Percentiles rank a stretch among this genome's conserved stretches.
phyloP scores from a whole-genome alignment of 2,113 vertebrate genomes.

The Caracal caracal region DNA sequence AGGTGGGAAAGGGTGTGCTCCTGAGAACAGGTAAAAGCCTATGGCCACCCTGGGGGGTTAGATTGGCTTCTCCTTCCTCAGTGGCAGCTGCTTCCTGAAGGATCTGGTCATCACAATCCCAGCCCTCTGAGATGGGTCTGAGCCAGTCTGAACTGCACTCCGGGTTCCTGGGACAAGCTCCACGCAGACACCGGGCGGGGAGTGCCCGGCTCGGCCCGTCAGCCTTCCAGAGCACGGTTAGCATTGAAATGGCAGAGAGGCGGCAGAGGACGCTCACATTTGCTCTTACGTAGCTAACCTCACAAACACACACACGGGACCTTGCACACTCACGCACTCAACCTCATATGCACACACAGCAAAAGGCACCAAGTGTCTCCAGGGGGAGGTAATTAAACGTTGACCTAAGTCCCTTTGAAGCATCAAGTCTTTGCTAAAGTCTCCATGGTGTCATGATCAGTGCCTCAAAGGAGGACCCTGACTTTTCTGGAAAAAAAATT shows the following conservation, averaged over 20 bases:
- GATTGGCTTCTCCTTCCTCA: neutral
- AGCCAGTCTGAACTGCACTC: neutral
- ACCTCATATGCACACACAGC: neutral
- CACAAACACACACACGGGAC: no score
- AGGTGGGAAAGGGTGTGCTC: neutral
- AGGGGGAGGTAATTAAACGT: neutral
- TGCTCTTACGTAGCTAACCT: neutral
- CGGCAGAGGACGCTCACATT: neutral
- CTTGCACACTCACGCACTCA: neutral
- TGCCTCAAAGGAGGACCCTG: neutral
- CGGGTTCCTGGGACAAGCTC: neutral
- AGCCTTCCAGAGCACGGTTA: neutral
- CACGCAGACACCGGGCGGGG: accelerated
- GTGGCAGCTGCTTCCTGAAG: neutral
- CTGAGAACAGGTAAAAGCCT: neutral
- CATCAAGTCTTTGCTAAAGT: neutral
- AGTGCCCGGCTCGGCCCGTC: neutral
- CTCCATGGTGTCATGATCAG: neutral
- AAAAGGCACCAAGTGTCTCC: neutral
- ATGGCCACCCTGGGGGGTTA: no score
- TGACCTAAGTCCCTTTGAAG: neutral
- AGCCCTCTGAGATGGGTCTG: neutral
- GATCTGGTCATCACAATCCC: neutral
- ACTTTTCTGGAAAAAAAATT: neutral
- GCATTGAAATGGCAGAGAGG: neutral